Percentiles rank a stretch among this genome's conserved stretches.
phyloP scores from a whole-genome alignment of 2,113 vertebrate species.

The Pseudopipra pipra region DNA sequence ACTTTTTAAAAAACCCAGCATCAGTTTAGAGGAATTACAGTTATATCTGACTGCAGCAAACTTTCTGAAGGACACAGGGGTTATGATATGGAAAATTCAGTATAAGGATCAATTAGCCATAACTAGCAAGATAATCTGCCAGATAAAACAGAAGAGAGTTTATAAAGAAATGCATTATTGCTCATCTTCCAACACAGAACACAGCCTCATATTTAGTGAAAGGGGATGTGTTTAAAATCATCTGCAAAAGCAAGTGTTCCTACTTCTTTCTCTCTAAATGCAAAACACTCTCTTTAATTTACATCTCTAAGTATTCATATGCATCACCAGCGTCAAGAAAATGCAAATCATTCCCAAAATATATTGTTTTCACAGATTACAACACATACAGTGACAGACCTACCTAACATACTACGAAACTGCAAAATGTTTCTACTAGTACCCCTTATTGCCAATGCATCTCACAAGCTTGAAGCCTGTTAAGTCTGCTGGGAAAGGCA shows the following conservation, averaged over 20 bases:
- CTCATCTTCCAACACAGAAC: neutral
- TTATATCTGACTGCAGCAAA: neutral
- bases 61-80: neutral
- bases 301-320: neutral
- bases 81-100: neutral
- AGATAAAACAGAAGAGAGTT: neutral
- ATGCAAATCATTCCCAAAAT: constrained; percentile 13
- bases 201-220: neutral
- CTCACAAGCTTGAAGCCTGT: neutral
- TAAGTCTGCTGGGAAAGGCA: neutral
- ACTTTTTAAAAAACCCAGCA: neutral
- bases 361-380: neutral
- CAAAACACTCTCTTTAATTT: neutral
- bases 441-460: neutral
- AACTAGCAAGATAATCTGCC: neutral
- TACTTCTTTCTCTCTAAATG: neutral
- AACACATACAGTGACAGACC: neutral
- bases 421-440: neutral
- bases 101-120: neutral
- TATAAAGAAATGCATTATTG: neutral
- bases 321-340: neutral
- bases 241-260: neutral
- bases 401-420: neutral
- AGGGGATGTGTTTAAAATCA: neutral
- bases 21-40: neutral